phyloP scores from a whole-genome alignment of 2,797 vertebrate genomes.

The Ceyx erithaca region DNA sequence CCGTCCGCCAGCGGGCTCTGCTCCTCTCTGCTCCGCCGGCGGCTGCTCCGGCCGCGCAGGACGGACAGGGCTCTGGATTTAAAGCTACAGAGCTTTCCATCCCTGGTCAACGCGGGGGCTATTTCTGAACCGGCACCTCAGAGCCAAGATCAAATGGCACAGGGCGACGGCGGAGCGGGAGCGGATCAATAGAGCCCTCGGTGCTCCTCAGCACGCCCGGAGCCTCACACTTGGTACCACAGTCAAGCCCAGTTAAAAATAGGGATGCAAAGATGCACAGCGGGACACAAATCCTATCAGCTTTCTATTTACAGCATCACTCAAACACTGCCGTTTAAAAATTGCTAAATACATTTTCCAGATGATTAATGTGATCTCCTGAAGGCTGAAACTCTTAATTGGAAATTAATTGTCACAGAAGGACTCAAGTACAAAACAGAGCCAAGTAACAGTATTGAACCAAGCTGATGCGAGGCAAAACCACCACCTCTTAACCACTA shows the following conservation, averaged over 20 bases:
- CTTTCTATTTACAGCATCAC: background rate
- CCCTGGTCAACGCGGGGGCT: background rate
- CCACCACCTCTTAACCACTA: background rate
- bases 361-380: background rate
- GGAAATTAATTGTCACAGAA: background rate
- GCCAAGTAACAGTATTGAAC: background rate
- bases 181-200: background rate
- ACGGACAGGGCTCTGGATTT: slow-evolving; percentile 15
- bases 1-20: background rate
- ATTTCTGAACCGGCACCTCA: background rate
- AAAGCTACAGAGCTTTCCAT: slow-evolving; percentile 55
- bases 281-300: background rate
- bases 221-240: background rate
- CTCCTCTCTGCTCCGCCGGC: slow-evolving; percentile 24
- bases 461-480: background rate
- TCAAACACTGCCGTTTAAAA: background rate
- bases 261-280: background rate
- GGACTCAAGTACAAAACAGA: background rate
- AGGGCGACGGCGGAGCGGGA: background rate
- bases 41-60: slow-evolving; percentile 28
- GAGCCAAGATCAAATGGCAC: background rate
- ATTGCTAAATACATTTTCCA: background rate
- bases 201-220: fast-evolving
- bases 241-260: background rate
- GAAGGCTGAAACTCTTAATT: background rate